Base-by-base conservation (phyloP, 1,140 invertebrate genomes). In the Lethocerus indicus region DNA sequence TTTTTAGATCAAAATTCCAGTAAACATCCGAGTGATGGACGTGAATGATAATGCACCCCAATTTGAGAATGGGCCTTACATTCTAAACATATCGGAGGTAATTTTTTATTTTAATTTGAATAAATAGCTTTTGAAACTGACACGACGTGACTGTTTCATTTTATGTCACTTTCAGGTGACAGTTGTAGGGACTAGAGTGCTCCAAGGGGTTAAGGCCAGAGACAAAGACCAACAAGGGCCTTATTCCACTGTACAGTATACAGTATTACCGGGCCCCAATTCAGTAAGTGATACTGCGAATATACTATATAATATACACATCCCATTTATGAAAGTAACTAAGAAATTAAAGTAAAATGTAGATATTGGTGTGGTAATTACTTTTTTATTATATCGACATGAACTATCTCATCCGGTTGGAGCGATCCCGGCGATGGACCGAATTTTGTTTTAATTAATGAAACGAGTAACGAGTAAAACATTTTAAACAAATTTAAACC, bases 21-120 rank as follows among this genome's bases (percentile, higher is more conserved):
- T 92, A 21, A 87, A 87, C 59, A 83, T 93, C 39, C 71, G 87
- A 52, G 87, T 92, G n/a, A 87, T 80, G 21, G 89, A 93, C 67
- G 87, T 83, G 18, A 93, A 93, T 63, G 88, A 93, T 64, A 91
- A 91, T 67, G 80, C 83, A 5, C 87, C 87, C 0, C 68, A 77
- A 57, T 90, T 89, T 67, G 68, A 79, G 26, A 84, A 83, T 50
- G 79, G 81, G 4, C 86, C 86, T 5, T 90, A 87, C 60, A 71
- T 76, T 13, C 68, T 88, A 42, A 83, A 87, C 57, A 78, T 91
- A 47, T 87, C 83, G 0, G 88, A 92, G 73, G 74, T 75, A 61
- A 64, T 50, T 44, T 37, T 14, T 42, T 4, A 42, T 42, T 14
- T 2, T 16, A 41, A 21, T 23, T 23, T 44, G 6, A 41, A n/a